A percentile compares a stretch with the other conserved stretches of the same genome.
Conservation (phyloP, 2,113 vertebrate species). For the Astur gentilis region DNA sequence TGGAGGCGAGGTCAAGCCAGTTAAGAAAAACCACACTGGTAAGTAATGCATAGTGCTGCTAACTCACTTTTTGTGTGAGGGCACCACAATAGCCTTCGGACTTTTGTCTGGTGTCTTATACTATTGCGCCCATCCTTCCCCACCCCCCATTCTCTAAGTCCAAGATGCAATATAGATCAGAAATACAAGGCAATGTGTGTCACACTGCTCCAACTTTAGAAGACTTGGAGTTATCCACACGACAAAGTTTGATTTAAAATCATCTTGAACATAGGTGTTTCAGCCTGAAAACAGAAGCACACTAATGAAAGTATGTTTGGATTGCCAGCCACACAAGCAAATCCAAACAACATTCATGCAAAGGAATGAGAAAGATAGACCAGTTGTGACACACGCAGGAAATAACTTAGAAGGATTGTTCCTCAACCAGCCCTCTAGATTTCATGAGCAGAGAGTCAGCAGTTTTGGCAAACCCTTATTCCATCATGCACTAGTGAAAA, state of each 20-base stretch:
- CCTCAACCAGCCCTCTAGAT: not conserved
- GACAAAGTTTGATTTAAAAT: not conserved
- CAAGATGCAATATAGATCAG: not conserved
- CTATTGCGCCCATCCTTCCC: not conserved
- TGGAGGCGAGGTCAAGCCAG: not conserved
- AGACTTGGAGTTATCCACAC: not conserved
- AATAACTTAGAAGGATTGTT: not conserved
- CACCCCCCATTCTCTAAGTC: not conserved
- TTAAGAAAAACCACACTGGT: not conserved
- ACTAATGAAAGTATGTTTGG: not conserved
- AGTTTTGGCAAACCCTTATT: not conserved
- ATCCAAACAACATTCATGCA: not conserved
- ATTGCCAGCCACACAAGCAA: not conserved
- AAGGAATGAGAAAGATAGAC: not conserved
- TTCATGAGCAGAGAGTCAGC: not conserved
- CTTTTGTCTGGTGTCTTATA: not conserved
- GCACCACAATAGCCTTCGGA: not conserved
- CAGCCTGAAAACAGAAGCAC: not conserved
- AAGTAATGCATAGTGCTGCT: not conserved
- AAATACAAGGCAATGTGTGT: not conserved
- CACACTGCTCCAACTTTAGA: not conserved
- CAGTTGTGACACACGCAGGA: not conserved
- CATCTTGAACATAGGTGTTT: not conserved
- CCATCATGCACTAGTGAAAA: conserved; percentile 43
- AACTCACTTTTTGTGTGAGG: not conserved